phyloP scores from a whole-genome alignment of 2,113 vertebrate genomes.

The Perca flavescens region DNA sequence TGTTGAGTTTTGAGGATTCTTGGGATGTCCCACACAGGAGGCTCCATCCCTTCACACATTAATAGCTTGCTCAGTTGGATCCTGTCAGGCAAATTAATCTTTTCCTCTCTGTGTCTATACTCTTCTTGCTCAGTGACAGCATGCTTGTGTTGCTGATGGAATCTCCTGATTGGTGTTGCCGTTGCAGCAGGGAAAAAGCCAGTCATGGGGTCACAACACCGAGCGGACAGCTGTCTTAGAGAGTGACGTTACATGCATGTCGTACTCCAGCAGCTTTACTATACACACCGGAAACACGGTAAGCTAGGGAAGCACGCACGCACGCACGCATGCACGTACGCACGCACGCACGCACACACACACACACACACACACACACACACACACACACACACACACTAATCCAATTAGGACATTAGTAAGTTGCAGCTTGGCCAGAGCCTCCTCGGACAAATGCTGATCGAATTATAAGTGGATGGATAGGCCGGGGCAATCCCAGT shows the following conservation, averaged over 20 bases:
- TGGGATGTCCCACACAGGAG: background rate
- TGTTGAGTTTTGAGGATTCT: background rate
- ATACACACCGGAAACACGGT: slow-evolving; percentile 48
- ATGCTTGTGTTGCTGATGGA: slow-evolving; percentile 49
- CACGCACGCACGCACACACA: background rate
- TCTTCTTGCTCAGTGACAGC: slow-evolving; percentile 34
- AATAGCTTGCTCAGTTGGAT: slow-evolving; percentile 17
- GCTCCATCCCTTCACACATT: background rate
- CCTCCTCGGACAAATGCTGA: slow-evolving; percentile 69
- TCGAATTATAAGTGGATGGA: slow-evolving; percentile 76
- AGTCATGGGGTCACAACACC: slow-evolving; percentile 51
- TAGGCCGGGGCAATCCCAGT: slow-evolving; percentile 74
- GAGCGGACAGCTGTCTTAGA: slow-evolving; percentile 46
- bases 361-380: background rate
- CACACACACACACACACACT: slow-evolving; percentile 12
- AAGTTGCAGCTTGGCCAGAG: slow-evolving; percentile 55
- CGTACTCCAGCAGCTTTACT: slow-evolving; percentile 60
- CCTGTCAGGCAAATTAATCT: slow-evolving; percentile 37
- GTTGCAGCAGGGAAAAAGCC: slow-evolving; percentile 56
- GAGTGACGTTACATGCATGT: slow-evolving; percentile 57
- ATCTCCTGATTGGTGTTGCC: slow-evolving; percentile 41
- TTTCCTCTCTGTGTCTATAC: slow-evolving; percentile 34
- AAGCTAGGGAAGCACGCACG: slow-evolving; percentile 59
- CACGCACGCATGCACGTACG: background rate
- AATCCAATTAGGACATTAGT: slow-evolving; percentile 79